Evolutionary conservation across 2,888 invertebrate species (phyloP).

Genomic region (Patella ulyssiponensis): DNA sequence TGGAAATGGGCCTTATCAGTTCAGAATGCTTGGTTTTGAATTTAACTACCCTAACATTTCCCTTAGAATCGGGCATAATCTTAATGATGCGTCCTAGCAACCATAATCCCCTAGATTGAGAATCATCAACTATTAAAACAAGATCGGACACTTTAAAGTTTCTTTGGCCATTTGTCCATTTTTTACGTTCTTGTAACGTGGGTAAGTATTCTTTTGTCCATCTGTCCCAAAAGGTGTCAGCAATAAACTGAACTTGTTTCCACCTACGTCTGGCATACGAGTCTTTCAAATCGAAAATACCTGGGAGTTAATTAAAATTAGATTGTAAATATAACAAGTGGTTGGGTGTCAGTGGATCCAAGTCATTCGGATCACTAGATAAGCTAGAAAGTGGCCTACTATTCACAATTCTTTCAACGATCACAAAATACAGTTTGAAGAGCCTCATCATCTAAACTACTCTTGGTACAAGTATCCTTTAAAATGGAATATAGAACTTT

Average conservation of each 20-base stretch:
- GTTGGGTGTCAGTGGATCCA: conserved; percentile 35
- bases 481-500: conserved; percentile 27
- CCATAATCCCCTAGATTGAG: conserved; percentile 11
- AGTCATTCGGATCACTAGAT: conserved; percentile 26
- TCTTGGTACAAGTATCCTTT: conserved; percentile 8
- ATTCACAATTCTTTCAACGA: conserved; percentile 37
- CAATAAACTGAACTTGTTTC: conserved; percentile 40
- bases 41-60: conserved; percentile 12
- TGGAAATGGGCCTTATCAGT: conserved; percentile 19
- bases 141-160: conserved; percentile 14
- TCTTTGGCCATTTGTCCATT: conserved; percentile 13
- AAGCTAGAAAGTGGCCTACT: conserved; percentile 31
- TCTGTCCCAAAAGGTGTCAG: conserved; percentile 34
- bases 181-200: conserved; percentile 26
- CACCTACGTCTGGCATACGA: conserved; percentile 33
- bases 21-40: conserved; percentile 12
- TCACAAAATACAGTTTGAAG: conserved; percentile 35
- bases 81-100: conserved; percentile 11
- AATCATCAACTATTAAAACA: conserved; percentile 18
- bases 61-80: neutral
- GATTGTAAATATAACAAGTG: conserved; percentile 28
- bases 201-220: conserved; percentile 33
- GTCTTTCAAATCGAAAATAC: conserved; percentile 31
- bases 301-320: conserved; percentile 28
- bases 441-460: conserved; percentile 32